Evolutionary conservation across 2,797 vertebrate genomes (phyloP), one percentile per base, ranked within the genome.

Genomic region (Lacerta agilis): DNA sequence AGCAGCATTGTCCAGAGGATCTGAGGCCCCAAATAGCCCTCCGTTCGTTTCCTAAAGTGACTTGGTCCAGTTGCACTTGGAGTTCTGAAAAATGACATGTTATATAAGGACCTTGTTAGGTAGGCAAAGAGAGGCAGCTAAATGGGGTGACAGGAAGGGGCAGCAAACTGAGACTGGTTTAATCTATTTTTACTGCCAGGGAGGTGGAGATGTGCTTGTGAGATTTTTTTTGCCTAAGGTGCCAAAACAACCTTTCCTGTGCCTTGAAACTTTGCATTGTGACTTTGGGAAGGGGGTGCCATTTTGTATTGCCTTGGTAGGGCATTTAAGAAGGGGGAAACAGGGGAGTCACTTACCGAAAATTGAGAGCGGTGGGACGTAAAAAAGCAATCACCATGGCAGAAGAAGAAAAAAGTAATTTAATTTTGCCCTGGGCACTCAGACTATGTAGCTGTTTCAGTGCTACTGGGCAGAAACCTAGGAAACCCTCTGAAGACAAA

Each of bases 291-390:
- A 64, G 61, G 20, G 18, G 61, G 61, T 64, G 61, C 20, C 61
- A 64, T 8, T 64, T 64, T 18, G 10, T 45, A 13, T 85, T 87
- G 6, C 29, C 10, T 8, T 0, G 1, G 75, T 61, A 86, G 5
- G 29, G 79, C 78, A 49, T 1, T n/a, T 7, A 55, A 25, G 36
- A 72, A 45, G 25, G 58, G 79, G 90, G 73, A 66, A 77, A 89
- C 43, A 29, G 18, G 27, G 49, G 33, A 33, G 6, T 27, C 36
- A 38, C 76, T 29, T 82, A 18, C 25, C 86, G 17, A 77, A 81
- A 71, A 0, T 1, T 0, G 0, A 29, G 69, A n/a, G 15, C 2
- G 0, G 38, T 72, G 25, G 86, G 66, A 45, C 85, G 8, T 20
- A 80, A 13, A 29, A 66, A 17, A 10, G 10, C 13, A 41, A 33